Conservation (phyloP, 2,888 invertebrate species). For the Synergus umbraculus region DNA sequence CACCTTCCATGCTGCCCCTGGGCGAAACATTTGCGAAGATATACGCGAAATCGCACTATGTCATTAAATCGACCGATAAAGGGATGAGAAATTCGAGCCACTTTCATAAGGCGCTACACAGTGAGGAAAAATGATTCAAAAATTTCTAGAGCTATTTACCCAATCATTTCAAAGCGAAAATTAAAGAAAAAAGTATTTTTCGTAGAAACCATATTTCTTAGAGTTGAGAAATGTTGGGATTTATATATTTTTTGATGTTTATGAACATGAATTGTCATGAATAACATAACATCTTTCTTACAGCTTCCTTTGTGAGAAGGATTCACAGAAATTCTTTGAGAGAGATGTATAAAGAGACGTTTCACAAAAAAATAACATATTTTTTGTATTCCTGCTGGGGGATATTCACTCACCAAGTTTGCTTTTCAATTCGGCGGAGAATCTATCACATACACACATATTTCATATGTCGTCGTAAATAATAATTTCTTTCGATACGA, state of each 20-base stretch:
- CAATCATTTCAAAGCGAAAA: too few relatives aligned
- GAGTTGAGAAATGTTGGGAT: background rate
- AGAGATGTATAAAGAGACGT: background rate
- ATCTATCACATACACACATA: background rate
- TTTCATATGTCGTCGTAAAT: background rate
- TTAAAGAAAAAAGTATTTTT: too few relatives aligned
- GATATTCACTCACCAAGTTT: conserved; percentile 7
- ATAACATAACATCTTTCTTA: background rate
- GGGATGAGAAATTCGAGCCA: background rate
- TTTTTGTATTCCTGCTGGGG: background rate
- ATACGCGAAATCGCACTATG: conserved; percentile 1
- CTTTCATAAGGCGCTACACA: background rate
- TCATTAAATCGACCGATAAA: background rate
- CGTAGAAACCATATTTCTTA: too few relatives aligned
- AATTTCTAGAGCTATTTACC: too few relatives aligned
- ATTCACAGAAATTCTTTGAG: background rate
- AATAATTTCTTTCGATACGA: background rate
- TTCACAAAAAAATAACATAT: background rate
- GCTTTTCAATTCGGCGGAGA: background rate
- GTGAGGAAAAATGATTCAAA: too few relatives aligned
- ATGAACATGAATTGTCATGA: background rate
- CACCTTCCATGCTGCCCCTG: background rate
- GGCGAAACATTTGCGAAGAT: conserved; percentile 34
- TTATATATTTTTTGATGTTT: background rate
- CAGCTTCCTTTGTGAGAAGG: background rate